phyloP scores from a whole-genome alignment of 2,888 invertebrate genomes.

The Amphipyra tragopoginis region DNA sequence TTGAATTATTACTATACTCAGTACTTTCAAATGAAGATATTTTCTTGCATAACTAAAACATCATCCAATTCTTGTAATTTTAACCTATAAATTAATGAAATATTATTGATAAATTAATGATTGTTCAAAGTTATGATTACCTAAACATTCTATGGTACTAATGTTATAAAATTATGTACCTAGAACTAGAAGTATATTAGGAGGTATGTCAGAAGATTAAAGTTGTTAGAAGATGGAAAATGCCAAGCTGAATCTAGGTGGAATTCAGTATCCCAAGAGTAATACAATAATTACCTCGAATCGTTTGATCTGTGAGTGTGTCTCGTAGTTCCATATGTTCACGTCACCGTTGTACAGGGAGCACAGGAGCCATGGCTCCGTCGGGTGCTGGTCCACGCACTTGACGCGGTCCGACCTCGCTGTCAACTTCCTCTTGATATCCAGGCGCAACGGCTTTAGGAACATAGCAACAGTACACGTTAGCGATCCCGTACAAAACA shows the following conservation, averaged over 20 bases:
- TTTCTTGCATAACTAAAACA: not conserved
- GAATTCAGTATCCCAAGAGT: not conserved
- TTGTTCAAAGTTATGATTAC: not conserved
- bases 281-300: conserved; percentile 92
- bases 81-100: not conserved
- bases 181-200: not conserved
- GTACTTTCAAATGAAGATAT: not conserved
- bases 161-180: not conserved
- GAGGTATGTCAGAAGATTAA: not conserved
- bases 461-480: conserved; percentile 70
- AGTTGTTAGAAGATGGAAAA: not conserved
- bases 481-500: conserved; percentile 49
- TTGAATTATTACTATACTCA: not conserved
- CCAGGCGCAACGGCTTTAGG: conserved; percentile 96
- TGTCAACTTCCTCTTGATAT: conserved; percentile 99
- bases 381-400: conserved; percentile 98
- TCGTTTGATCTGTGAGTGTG: conserved; percentile 95
- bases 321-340: conserved; percentile 99
- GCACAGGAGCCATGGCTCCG: conserved; percentile 99
- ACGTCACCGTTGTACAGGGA: conserved; percentile 99
- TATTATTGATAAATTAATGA: too few relatives aligned
- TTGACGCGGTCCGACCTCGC: conserved; percentile 99
- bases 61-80: not conserved
- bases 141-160: not conserved
- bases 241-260: not conserved